These are phyloP conservation scores for Acanthurus lineatus DNA, from an alignment of 2,797 vertebrate genomes.

Conservation along the genomic window DNA sequence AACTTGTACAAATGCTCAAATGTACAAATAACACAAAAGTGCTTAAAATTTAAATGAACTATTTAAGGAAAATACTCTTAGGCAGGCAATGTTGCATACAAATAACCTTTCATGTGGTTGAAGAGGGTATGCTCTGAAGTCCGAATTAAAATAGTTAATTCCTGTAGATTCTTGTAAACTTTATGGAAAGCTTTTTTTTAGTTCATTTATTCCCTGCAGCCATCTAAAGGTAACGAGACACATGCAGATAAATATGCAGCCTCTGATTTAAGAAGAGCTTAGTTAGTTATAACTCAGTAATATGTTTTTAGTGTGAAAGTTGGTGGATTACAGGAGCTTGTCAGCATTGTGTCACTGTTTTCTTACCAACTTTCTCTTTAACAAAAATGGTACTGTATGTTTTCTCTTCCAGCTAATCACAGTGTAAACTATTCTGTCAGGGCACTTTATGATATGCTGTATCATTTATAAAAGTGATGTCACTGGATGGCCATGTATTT, in stretches of 20 bases:
- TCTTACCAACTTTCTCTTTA: background rate
- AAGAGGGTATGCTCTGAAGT: background rate
- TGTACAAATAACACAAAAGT: background rate
- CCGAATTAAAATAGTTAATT: background rate
- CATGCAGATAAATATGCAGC: background rate
- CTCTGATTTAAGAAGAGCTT: slow-evolving; percentile 5
- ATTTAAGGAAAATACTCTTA: no score
- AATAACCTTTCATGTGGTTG: background rate
- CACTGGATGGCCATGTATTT: background rate
- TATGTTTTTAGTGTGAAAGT: background rate
- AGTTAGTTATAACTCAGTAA: background rate
- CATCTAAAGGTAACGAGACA: background rate
- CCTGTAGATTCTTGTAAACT: background rate
- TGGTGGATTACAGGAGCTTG: background rate
- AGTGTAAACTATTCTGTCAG: background rate
- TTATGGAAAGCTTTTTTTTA: background rate
- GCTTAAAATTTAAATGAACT: background rate
- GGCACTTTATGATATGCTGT: background rate
- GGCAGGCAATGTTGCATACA: background rate
- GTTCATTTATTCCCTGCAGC: background rate
- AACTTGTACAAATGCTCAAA: no score
- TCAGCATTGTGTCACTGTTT: background rate
- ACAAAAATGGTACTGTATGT: background rate
- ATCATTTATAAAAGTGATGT: background rate
- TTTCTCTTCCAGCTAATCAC: background rate